Base-by-base conservation (phyloP, 2,113 vertebrate species). In the Misgurnus anguillicaudatus region DNA sequence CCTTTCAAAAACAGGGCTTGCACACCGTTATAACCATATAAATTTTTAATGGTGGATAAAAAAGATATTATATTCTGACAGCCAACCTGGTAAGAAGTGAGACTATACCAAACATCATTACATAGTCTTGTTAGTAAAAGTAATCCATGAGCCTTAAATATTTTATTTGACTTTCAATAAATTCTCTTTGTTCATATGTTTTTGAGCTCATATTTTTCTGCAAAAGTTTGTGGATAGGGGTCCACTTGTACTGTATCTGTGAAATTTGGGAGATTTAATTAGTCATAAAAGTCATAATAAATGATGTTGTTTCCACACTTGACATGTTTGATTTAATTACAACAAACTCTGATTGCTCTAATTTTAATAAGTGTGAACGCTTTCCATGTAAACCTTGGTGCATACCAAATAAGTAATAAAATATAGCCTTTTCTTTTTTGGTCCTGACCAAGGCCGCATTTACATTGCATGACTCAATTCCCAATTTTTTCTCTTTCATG, bases 1-100 rank as follows among this genome's bases (percentile, higher is more conserved):
- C 61, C 13, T 65, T 75, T 77, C 69, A 38, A 45, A 57, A 79
- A 61, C 67, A 61, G 8, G 64, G 16, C 65, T 41, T 68, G 63
- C 67, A 65, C 66, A 42, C 13, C 17, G 53, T 36, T 61, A 62
- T n/a, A 9, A 45, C 39, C 62, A 69, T 79, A 51, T 57, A 38
- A 19, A 39, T 31, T 62, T 53, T 21, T 24, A 24, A 72, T 41
- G 53, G 36, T 21, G n/a, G 17, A 72, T 42, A 19, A 61, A 74
- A 61, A 74, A 62, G 5, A 47, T 48, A 31, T 47, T 62, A 58
- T 31, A 19, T 19, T 55, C 82, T 60, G n/a, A 70, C 57, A 24
- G 45, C 47, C 81, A 21, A 8, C 36, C 24, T 31, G 48, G 16
- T 42, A 58, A 72, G 1, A 13, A 58, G 21, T 48, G 2, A 19